A percentile compares a stretch with the other conserved stretches of the same genome.
Conservation (phyloP, 2,797 vertebrate species). For the Micropoecilia bifurca region DNA sequence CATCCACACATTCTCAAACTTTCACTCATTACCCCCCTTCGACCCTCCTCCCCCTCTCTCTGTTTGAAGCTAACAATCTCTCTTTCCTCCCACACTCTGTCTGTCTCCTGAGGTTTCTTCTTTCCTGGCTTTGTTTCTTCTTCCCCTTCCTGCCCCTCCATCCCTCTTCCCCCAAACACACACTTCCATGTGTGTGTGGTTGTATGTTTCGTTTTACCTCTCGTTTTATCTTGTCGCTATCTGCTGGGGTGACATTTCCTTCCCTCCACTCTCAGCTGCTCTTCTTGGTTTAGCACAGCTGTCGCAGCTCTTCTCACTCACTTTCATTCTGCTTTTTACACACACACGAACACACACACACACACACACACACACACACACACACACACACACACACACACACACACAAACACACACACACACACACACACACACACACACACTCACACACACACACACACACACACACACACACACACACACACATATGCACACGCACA, state of each 20-base stretch:
- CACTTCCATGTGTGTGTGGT: background rate
- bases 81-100: constrained; percentile 68
- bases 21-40: constrained; percentile 57
- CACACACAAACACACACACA: background rate
- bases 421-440: constrained; percentile 17
- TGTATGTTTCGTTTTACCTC: constrained; percentile 15
- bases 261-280: constrained; percentile 39
- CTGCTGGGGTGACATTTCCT: constrained; percentile 52
- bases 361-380: background rate
- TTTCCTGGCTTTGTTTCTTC: constrained; percentile 70
- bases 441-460: background rate
- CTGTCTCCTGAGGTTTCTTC: constrained; percentile 62
- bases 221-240: constrained; percentile 57
- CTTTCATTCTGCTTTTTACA: constrained; percentile 20
- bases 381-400: constrained; percentile 11
- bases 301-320: constrained; percentile 48
- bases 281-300: constrained; percentile 48
- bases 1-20: constrained; percentile 30
- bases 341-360: constrained; percentile 18
- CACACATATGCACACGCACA: constrained; percentile 3
- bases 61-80: constrained; percentile 50
- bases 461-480: constrained; percentile 1
- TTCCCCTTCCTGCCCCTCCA: constrained; percentile 49
- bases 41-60: background rate
- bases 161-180: constrained; percentile 18